These are phyloP conservation scores for Gastrophryne carolinensis DNA, from an alignment of 2,797 vertebrate genomes.

Conservation along the genomic window DNA sequence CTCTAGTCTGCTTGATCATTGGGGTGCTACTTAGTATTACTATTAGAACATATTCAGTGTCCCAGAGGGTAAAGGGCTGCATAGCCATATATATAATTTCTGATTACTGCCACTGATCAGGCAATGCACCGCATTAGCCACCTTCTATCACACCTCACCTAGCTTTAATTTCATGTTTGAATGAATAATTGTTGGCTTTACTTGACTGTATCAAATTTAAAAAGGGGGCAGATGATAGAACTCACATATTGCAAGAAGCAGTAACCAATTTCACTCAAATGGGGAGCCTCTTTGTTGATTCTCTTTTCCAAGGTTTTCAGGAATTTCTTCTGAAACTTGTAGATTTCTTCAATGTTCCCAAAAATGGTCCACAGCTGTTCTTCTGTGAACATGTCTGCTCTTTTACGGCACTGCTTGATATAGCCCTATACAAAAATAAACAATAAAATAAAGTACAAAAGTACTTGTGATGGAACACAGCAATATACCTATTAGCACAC, in stretches of 20 bases:
- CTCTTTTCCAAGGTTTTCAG: constrained; percentile 87
- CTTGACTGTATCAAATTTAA: too few species aligned
- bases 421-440: constrained; percentile 76
- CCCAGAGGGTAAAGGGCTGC: too few species aligned
- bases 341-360: constrained; percentile 95
- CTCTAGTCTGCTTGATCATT: too few species aligned
- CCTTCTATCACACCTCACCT: too few species aligned
- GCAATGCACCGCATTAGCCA: too few species aligned
- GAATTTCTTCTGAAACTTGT: constrained; percentile 91
- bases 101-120: too few species aligned
- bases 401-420: constrained; percentile 91
- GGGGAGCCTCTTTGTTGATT: constrained; percentile 88
- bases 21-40: too few species aligned
- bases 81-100: too few species aligned
- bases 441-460: background rate
- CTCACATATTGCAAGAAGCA: constrained; percentile 95
- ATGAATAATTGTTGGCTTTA: too few species aligned
- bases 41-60: too few species aligned
- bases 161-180: too few species aligned
- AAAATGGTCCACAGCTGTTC: constrained; percentile 92
- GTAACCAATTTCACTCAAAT: constrained; percentile 92
- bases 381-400: constrained; percentile 92
- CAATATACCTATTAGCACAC: too few species aligned
- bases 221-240: background rate
- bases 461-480: background rate